Evolutionary conservation across 2,888 invertebrate species (phyloP).

Genomic region (Drosophila sordidapex): DNA sequence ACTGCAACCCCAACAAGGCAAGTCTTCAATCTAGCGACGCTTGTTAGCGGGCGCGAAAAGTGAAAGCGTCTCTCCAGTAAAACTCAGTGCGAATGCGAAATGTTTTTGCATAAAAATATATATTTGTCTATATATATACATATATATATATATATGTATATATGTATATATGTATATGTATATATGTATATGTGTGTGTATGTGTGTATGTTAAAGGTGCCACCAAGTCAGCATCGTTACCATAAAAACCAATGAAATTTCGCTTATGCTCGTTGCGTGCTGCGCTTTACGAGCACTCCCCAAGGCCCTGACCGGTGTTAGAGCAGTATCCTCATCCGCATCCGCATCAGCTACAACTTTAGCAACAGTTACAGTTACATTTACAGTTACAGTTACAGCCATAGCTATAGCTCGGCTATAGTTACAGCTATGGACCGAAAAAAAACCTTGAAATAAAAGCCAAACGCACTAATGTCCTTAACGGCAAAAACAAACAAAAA

Average conservation of each 20-base stretch:
- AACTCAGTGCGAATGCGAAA: slow-evolving; percentile 4
- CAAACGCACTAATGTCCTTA: slow-evolving; percentile 73
- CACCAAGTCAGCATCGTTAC: slow-evolving; percentile 44
- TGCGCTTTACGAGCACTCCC: slow-evolving; percentile 73
- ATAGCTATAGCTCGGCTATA: slow-evolving; percentile 5
- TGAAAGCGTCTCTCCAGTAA: slow-evolving; percentile 47
- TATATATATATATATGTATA: too few species aligned
- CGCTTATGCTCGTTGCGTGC: slow-evolving; percentile 65
- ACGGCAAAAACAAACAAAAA: slow-evolving; percentile 16
- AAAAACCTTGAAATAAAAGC: slow-evolving; percentile 58
- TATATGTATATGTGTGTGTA: neutral
- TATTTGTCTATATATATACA: too few species aligned
- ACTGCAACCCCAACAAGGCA: slow-evolving; percentile 35
- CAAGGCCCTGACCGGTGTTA: slow-evolving; percentile 25
- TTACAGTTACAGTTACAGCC: neutral
- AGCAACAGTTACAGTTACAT: neutral
- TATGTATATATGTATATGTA: neutral
- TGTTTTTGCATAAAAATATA: neutral
- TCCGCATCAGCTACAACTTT: neutral
- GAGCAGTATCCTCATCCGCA: slow-evolving; percentile 4
- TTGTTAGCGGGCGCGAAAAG: slow-evolving; percentile 48
- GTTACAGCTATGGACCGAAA: slow-evolving; percentile 2
- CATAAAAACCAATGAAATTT: slow-evolving; percentile 79
- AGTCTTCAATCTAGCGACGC: slow-evolving; percentile 18
- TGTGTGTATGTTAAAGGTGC: neutral